phyloP scores from a whole-genome alignment of 2,113 vertebrate species.

The Lepisosteus osseus region DNA sequence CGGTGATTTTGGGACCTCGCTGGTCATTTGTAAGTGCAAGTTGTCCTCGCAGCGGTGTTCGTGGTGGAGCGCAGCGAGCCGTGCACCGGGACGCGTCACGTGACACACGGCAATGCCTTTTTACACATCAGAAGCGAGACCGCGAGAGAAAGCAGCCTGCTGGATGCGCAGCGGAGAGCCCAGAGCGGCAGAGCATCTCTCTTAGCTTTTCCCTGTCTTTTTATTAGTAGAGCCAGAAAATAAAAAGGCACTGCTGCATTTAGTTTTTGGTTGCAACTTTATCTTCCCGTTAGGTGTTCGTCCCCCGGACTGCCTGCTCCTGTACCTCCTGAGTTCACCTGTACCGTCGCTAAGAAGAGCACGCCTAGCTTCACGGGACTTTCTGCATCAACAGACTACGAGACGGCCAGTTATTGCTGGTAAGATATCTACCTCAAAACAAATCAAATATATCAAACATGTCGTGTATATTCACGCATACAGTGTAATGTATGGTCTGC shows the following conservation, averaged over 20 bases:
- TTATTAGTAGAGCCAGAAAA: too few species aligned
- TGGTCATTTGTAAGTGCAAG: too few species aligned
- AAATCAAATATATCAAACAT: too few species aligned
- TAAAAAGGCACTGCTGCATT: too few species aligned
- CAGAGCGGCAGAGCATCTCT: neutral
- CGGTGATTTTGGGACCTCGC: too few species aligned
- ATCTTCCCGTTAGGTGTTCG: neutral
- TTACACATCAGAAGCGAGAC: constrained; percentile 1
- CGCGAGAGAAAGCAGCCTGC: constrained; percentile 8
- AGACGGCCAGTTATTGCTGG: neutral
- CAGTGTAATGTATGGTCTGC: too few species aligned
- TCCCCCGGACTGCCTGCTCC: neutral
- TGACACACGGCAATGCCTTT: constrained; percentile 11
- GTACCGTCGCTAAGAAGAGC: constrained; percentile 8
- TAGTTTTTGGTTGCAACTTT: too few species aligned
- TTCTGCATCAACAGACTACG: neutral
- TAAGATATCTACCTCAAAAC: neutral
- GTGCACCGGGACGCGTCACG: neutral
- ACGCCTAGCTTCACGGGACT: constrained; percentile 15
- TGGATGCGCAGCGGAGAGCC: neutral
- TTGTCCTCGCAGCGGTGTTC: neutral
- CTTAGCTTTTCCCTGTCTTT: neutral
- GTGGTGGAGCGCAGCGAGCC: neutral
- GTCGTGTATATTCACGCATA: too few species aligned
- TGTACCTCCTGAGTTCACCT: constrained; percentile 8